These are phyloP conservation scores for Conger conger DNA, from an alignment of 2,113 vertebrate species.

Conservation along the genomic window DNA sequence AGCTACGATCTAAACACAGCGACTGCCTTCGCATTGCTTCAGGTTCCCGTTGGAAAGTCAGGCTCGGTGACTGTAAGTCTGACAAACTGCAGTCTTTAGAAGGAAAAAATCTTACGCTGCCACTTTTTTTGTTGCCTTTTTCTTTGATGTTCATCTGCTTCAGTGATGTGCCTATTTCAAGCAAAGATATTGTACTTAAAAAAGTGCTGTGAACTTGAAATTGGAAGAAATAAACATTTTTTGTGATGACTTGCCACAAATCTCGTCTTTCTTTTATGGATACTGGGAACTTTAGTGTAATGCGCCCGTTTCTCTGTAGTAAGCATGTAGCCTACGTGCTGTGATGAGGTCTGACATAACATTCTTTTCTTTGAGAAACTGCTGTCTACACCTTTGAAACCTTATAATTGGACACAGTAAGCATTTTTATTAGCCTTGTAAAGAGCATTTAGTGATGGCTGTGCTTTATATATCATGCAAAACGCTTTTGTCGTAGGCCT, in stretches of 20 bases:
- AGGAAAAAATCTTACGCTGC: background rate
- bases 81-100: background rate
- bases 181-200: background rate
- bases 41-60: background rate
- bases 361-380: no score
- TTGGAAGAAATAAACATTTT: background rate
- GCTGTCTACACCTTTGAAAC: background rate
- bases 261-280: background rate
- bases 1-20: background rate
- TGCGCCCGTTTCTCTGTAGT: no score
- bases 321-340: no score
- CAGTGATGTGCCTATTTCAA: constrained; percentile 5
- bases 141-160: background rate
- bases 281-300: constrained; percentile 28
- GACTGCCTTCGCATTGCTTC: background rate
- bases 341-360: no score
- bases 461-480: no score
- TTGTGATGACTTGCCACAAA: background rate
- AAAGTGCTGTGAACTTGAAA: constrained; percentile 13
- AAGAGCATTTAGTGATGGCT: background rate
- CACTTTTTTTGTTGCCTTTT: constrained; percentile 6
- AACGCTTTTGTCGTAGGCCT: no score
- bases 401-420: constrained; percentile 13
- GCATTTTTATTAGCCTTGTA: background rate
- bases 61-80: background rate